Evolutionary conservation across 37 sponge, comb jelly and placozoan species (phyloP).

Genomic region (Geodia barretti): DNA sequence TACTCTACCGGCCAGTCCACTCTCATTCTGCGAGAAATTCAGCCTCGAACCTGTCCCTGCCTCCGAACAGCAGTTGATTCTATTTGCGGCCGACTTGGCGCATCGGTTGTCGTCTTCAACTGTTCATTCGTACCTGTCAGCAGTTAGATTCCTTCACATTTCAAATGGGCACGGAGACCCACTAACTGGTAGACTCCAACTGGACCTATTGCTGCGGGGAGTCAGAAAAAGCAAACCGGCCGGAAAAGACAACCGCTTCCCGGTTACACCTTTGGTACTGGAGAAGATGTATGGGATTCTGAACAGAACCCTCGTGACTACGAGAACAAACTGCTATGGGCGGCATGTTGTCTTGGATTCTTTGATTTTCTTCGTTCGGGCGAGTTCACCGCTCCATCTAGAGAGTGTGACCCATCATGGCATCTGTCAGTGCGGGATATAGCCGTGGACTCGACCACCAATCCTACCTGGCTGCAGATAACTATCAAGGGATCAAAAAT

Average conservation of each 20-base stretch:
- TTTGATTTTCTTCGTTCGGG: slow-evolving; percentile 2
- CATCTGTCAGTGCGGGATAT: slow-evolving; percentile 11
- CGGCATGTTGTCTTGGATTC: slow-evolving; percentile 7
- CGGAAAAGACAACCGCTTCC: background rate
- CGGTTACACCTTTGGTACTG: background rate
- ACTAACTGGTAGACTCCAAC: background rate
- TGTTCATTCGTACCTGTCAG: background rate
- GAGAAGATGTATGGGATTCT: background rate
- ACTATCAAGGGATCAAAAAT: background rate
- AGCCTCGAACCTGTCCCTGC: background rate
- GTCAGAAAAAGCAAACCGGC: background rate
- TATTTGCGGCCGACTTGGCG: background rate
- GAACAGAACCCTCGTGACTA: background rate
- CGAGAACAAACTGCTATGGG: slow-evolving; percentile 8
- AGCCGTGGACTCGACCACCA: background rate
- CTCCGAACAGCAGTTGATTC: background rate
- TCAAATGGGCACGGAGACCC: background rate
- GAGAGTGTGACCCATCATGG: background rate
- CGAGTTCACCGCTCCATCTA: background rate
- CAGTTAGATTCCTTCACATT: background rate
- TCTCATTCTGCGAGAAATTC: background rate
- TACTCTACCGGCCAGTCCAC: background rate
- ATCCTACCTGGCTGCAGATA: background rate
- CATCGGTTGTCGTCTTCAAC: background rate
- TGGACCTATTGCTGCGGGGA: background rate